Base-by-base conservation (phyloP, 2,113 vertebrate genomes). In the Ranitomeya imitator region DNA sequence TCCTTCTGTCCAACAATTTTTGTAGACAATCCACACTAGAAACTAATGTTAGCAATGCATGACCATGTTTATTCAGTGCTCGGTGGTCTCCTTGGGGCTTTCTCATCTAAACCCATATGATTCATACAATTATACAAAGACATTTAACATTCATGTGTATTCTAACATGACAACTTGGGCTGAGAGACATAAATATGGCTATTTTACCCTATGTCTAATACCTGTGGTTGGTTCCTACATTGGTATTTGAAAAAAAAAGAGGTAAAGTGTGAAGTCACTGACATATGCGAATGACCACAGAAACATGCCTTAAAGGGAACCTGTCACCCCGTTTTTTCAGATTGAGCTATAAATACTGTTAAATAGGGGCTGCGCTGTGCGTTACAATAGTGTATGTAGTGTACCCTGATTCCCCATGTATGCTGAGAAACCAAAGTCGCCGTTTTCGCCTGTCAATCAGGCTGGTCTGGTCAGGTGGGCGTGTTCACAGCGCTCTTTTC, bases 1-100 rank as follows among this genome's bases (percentile, higher is more conserved):
- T 80, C 86, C 52, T 59, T 81, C 61, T 69, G 86, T 80, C 85
- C 76, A 55, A 77, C n/a, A 59, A 31, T 87, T 67, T 69, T 54
- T 23, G 52, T 21, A 77, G n/a, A 74, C 9, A 23, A 76, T 37
- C 71, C 71, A 51, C 54, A 77, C 5, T 19, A 85, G 83, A 60
- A 60, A 55, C 31, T 45, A 51, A 61, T 23, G 54, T 37, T 77
- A 77, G 67, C 69, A 60, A 31, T 77, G 57, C 84, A 51, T 45
- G 67, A 12, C 55, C 71, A 74, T 76, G 71, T 85, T 85, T 85
- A 57, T 14, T 63, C 54, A 85, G 67, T 45, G 71, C 18, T 55
- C 37, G n/a, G 52, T 85, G 65, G 51, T 26, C 65, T 63, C 55
- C 84, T 51, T 16, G 16, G 71, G 71, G 84, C 6, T 59, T 23